Evolutionary conservation across 2,113 vertebrate genomes (phyloP).

Genomic region (Tupaia chinensis): DNA sequence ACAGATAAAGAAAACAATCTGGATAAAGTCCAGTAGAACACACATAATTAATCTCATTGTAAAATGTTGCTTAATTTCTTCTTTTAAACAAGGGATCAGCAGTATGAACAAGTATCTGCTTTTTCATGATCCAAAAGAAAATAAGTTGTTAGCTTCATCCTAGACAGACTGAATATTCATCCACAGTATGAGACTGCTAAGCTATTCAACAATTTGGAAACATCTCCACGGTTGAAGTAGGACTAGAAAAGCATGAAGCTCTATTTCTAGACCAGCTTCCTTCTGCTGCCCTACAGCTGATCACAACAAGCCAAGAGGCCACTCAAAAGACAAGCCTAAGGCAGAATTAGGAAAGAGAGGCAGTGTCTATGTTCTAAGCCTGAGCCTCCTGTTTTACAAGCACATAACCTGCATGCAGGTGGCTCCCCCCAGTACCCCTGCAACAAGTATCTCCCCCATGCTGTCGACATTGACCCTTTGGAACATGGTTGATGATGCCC

Average conservation of each 20-base stretch:
- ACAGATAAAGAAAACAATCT: conserved; percentile 15
- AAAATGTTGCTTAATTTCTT: conserved; percentile 20
- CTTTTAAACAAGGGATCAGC: not conserved
- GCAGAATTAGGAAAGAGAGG: not conserved
- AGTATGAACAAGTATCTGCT: not conserved
- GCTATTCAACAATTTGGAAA: not conserved
- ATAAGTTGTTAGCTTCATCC: not conserved
- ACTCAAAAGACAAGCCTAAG: not conserved
- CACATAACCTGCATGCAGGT: not conserved
- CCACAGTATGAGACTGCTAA: not conserved
- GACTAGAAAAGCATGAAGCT: not conserved
- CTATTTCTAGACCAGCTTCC: not conserved
- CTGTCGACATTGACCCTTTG: not conserved
- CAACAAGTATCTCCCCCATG: not conserved
- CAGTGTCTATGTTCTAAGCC: not conserved
- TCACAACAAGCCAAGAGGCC: not conserved
- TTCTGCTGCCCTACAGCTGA: not conserved
- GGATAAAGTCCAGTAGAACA: not conserved
- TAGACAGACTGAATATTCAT: not conserved
- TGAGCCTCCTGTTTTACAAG: not conserved
- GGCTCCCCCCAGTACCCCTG: too few relatives aligned
- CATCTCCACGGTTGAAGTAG: not conserved
- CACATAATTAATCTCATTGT: conserved; percentile 46
- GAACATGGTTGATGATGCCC: not conserved
- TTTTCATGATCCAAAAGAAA: conserved; percentile 7